Evolutionary conservation across 2,113 vertebrate species (phyloP).

Genomic region (Hymenochirus boettgeri): DNA sequence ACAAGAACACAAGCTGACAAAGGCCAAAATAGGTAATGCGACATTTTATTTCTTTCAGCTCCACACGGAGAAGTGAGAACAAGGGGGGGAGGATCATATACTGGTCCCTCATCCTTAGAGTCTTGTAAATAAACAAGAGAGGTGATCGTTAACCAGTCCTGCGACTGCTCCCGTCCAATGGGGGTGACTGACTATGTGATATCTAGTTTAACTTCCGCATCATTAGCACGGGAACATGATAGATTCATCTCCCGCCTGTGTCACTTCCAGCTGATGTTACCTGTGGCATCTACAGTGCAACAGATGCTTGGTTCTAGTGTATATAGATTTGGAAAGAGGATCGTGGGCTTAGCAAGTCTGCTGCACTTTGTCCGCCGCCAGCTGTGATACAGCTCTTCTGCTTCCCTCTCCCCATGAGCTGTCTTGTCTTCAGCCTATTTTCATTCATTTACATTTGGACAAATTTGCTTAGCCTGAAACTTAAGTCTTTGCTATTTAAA

Average conservation of each 20-base stretch:
- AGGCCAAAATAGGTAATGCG: background rate
- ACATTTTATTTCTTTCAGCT: constrained; percentile 1
- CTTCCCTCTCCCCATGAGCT: constrained; percentile 44
- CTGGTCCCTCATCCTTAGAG: too few species aligned
- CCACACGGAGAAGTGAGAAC: constrained; percentile 15
- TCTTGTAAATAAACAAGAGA: too few species aligned
- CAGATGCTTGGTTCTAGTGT: constrained; percentile 49
- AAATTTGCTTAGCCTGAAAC: too few species aligned
- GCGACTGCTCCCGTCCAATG: too few species aligned
- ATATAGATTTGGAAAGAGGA: constrained; percentile 44
- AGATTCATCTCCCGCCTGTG: constrained; percentile 25
- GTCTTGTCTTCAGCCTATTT: constrained; percentile 27
- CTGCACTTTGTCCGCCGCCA: constrained; percentile 44
- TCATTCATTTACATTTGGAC: constrained; percentile 7
- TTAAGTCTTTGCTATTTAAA: too few species aligned
- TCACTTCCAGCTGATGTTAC: constrained; percentile 47
- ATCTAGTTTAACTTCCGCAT: too few species aligned
- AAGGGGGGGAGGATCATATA: too few species aligned
- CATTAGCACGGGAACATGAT: too few species aligned
- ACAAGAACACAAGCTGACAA: background rate
- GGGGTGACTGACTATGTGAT: too few species aligned
- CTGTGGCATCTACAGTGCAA: constrained; percentile 46
- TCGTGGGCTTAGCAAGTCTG: constrained; percentile 37
- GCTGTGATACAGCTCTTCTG: constrained; percentile 35
- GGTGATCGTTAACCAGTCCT: too few species aligned